Percentiles rank a stretch among this genome's conserved stretches.
Conservation (phyloP, 2,113 vertebrate genomes). For the Cryptomyrus ogoouensis region DNA sequence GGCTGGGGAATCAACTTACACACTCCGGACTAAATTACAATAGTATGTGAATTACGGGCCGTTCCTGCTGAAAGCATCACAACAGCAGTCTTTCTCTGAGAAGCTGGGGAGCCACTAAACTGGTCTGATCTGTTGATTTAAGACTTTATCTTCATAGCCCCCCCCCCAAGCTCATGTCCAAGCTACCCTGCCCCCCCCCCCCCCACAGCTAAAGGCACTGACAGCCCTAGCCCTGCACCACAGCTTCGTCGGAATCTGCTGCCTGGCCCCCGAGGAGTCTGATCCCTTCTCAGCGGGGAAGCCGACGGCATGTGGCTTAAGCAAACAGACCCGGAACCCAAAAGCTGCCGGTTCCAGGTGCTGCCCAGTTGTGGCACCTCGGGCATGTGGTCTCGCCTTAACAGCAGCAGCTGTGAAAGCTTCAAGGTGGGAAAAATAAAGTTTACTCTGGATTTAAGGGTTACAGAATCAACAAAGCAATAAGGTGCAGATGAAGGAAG, state of each 20-base stretch:
- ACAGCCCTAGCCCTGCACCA: neutral
- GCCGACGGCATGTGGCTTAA: neutral
- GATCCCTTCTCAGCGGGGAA: neutral
- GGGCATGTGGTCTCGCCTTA: neutral
- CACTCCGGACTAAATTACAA: conserved; percentile 38
- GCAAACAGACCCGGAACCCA: neutral
- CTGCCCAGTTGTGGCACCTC: neutral
- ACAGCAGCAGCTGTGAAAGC: neutral
- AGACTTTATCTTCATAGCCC: neutral
- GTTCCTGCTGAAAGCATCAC: neutral
- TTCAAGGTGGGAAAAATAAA: neutral
- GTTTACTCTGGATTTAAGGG: neutral
- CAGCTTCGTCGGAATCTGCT: neutral
- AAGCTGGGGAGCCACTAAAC: neutral
- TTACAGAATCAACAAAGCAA: neutral
- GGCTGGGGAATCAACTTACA: conserved; percentile 47
- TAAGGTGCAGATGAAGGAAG: neutral
- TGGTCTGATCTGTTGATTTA: neutral
- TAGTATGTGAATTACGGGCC: conserved; percentile 33
- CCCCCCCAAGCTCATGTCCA: neutral
- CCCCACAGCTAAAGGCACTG: neutral
- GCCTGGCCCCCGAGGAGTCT: neutral
- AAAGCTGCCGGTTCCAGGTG: neutral
- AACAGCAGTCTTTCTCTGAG: neutral
- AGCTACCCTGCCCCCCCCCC: neutral